phyloP scores from a whole-genome alignment of 2,797 vertebrate genomes.

The Acanthornis magna region DNA sequence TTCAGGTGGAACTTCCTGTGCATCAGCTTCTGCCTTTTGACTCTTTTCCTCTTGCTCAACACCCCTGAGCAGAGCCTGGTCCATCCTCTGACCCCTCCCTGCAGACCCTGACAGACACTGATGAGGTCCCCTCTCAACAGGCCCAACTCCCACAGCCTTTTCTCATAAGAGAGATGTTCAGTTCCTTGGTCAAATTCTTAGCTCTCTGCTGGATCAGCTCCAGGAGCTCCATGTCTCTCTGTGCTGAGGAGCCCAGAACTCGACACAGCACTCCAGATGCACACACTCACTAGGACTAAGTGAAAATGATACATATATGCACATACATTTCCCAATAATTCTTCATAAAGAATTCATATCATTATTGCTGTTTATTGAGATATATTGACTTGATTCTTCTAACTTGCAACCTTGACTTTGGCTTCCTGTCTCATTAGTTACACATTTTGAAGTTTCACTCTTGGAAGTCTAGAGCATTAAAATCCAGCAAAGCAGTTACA shows the following conservation, averaged over 20 bases:
- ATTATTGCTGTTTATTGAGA: background rate
- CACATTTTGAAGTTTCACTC: background rate
- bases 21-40: rapidly evolving
- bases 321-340: background rate
- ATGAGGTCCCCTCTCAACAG: background rate
- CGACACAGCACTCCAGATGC: background rate
- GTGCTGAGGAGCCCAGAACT: background rate
- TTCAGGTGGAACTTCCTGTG: background rate
- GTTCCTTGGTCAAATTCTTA: rapidly evolving
- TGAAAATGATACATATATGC: background rate
- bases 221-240: background rate
- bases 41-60: rapidly evolving
- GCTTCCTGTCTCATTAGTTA: background rate
- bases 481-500: background rate
- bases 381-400: background rate
- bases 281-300: no score
- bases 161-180: rapidly evolving
- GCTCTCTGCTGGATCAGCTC: no score
- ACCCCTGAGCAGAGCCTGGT: background rate
- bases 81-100: background rate
- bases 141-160: rapidly evolving
- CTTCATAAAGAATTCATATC: background rate
- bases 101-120: background rate
- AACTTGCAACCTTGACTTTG: background rate
- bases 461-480: background rate